Conservation (phyloP, 2,113 vertebrate species). For the Sorex fumeus region DNA sequence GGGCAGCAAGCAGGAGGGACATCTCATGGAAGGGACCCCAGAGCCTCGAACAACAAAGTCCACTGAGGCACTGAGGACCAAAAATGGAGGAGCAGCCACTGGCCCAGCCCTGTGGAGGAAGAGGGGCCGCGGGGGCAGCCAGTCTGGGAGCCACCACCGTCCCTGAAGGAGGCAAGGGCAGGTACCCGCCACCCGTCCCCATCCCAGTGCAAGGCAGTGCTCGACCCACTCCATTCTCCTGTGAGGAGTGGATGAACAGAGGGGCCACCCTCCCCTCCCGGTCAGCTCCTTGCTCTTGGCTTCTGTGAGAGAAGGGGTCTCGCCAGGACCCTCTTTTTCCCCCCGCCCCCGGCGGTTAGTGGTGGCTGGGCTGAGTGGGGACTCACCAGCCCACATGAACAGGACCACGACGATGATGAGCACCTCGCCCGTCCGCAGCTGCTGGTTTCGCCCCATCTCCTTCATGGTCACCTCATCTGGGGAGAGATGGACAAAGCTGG, state of each 20-base stretch:
- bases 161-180: background rate
- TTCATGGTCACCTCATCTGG: conserved; percentile 96
- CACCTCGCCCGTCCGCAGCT: conserved; percentile 95
- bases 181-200: too few species aligned
- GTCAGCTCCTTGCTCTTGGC: background rate
- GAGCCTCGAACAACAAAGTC: too few species aligned
- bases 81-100: background rate
- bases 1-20: background rate
- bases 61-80: background rate
- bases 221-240: background rate
- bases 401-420: conserved; percentile 98
- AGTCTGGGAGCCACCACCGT: background rate
- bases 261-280: background rate
- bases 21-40: background rate
- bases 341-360: background rate
- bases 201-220: background rate
- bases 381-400: conserved; percentile 98
- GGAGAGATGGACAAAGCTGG: conserved; percentile 22
- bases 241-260: background rate
- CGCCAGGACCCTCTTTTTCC: background rate
- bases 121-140: background rate
- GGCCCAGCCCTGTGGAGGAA: background rate
- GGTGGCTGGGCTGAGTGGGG: background rate
- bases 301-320: background rate
- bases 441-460: conserved; percentile 92